Conservation (phyloP, 2,113 vertebrate species). For the Oncorhynchus clarkii region DNA sequence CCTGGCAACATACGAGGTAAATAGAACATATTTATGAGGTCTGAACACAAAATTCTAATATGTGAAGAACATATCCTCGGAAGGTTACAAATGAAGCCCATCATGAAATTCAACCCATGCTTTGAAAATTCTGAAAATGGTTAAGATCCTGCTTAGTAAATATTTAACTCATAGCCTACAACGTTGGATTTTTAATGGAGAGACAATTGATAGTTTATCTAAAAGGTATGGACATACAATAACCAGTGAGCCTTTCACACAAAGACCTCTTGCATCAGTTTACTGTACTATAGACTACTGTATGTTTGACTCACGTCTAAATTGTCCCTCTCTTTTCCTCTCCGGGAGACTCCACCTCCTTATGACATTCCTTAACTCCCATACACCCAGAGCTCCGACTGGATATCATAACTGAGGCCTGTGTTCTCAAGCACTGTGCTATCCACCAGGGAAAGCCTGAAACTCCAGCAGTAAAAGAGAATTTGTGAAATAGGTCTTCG, state of each 20-base stretch:
- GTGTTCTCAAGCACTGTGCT: slow-evolving; percentile 10
- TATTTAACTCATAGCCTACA: not conserved
- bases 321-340: slow-evolving; percentile 31
- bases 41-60: not conserved
- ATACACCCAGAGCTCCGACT: slow-evolving; percentile 21
- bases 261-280: not conserved
- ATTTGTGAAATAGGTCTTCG: not conserved
- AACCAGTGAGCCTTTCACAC: not conserved
- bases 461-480: not conserved
- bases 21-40: not conserved
- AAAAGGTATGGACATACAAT: not conserved
- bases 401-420: slow-evolving; percentile 22
- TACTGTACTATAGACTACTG: not conserved
- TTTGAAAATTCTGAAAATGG: not conserved
- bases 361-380: slow-evolving; percentile 49
- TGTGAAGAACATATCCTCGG: too few species aligned
- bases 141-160: not conserved
- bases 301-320: slow-evolving; percentile 6
- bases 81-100: not conserved
- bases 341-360: slow-evolving; percentile 17
- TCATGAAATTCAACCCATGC: not conserved
- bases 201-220: not conserved
- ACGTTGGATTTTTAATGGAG: not conserved
- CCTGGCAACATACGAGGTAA: not conserved
- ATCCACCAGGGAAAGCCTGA: not conserved